Percentiles rank a stretch among this genome's conserved stretches.
These are phyloP conservation scores for Plusia festucae DNA, from an alignment of 2,888 invertebrate species.

Conservation along the genomic window DNA sequence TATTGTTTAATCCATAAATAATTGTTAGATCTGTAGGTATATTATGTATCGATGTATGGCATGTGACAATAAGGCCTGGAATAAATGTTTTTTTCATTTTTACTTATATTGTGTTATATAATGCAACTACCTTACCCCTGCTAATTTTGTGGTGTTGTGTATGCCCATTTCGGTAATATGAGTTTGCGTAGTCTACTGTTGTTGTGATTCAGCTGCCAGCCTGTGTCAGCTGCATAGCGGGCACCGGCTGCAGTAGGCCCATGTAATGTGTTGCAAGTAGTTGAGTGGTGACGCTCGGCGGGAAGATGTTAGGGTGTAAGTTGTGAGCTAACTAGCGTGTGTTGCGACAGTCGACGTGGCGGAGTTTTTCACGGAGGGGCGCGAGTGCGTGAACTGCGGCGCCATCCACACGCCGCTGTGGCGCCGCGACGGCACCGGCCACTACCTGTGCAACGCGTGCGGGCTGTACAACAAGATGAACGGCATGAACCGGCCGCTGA, in stretches of 20 bases:
- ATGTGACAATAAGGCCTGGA: background rate
- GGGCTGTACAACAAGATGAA: constrained; percentile 99
- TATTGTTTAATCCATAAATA: constrained; percentile 22
- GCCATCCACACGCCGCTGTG: constrained; percentile 99
- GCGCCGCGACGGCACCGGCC: constrained; percentile 99
- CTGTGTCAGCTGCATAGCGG: constrained; percentile 2
- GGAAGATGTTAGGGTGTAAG: constrained; percentile 26
- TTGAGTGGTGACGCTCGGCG: constrained; percentile 57
- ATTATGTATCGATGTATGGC: background rate
- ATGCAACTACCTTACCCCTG: no score
- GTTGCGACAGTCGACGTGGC: constrained; percentile 89
- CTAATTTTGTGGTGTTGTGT: background rate
- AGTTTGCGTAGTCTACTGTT: background rate
- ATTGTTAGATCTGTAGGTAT: background rate
- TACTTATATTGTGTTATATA: background rate
- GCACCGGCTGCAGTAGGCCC: background rate
- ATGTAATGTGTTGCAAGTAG: background rate
- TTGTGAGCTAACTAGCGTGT: constrained; percentile 60
- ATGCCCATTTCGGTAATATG: background rate
- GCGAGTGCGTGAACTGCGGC: constrained; percentile 99
- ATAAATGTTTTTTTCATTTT: background rate
- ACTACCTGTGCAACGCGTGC: constrained; percentile 99
- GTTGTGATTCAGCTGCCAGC: background rate
- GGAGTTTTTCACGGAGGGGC: constrained; percentile 96
- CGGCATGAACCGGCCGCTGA: constrained; percentile 98